A percentile compares a stretch with the other conserved stretches of the same genome.
Evolutionary conservation across 2,797 vertebrate species (phyloP).

Genomic region (Gorsachius magnificus): DNA sequence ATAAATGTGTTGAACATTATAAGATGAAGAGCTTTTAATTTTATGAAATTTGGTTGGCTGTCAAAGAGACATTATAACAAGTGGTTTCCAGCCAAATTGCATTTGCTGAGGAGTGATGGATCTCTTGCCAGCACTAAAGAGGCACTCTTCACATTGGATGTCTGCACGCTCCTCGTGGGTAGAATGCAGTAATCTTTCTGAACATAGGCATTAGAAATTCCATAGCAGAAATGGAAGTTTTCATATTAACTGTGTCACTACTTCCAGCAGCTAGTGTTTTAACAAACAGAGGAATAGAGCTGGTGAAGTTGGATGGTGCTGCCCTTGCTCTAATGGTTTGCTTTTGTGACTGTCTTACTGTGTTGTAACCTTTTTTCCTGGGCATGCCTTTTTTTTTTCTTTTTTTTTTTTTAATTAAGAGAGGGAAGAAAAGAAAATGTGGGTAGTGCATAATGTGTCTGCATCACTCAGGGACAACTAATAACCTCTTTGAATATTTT

Average conservation of each 20-base stretch:
- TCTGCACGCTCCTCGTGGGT: neutral
- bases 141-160: neutral
- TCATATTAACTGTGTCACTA: neutral
- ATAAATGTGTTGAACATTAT: neutral
- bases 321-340: neutral
- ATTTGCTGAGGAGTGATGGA: slow-evolving; percentile 13
- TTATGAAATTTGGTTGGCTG: neutral
- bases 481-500: neutral
- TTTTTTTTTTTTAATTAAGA: neutral
- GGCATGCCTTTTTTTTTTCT: too few species aligned
- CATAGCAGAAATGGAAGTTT: neutral
- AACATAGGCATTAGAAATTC: neutral
- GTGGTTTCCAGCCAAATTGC: slow-evolving; percentile 35
- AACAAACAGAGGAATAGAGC: neutral
- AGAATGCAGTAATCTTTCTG: neutral
- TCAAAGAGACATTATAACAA: slow-evolving; percentile 11
- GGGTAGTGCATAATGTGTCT: neutral
- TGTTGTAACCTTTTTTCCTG: neutral
- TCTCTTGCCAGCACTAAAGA: slow-evolving; percentile 13
- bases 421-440: neutral
- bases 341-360: neutral
- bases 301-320: neutral
- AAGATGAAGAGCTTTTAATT: slow-evolving; percentile 31
- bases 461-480: neutral
- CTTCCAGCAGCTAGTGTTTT: neutral